phyloP scores from a whole-genome alignment of 2,797 vertebrate genomes.

The Masticophis lateralis region DNA sequence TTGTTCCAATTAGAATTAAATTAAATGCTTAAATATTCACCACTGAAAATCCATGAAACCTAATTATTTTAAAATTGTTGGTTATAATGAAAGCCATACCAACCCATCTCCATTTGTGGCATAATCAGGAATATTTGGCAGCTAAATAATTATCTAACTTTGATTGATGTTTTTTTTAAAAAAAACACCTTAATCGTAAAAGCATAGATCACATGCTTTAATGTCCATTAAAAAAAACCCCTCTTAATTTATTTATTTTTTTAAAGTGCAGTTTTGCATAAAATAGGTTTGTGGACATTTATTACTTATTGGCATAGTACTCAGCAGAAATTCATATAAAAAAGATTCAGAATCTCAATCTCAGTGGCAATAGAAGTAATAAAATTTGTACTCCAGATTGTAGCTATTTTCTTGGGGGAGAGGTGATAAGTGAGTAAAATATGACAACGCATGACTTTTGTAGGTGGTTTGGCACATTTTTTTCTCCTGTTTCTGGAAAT shows the following conservation, averaged over 20 bases:
- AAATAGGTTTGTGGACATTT: neutral
- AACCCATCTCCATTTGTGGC: neutral
- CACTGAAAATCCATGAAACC: neutral
- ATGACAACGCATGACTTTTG: neutral
- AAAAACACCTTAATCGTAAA: neutral
- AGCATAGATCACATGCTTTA: too few species aligned
- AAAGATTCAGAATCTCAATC: neutral
- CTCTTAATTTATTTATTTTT: neutral
- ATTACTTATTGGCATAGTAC: neutral
- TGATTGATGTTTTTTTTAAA: neutral
- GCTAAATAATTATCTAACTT: neutral
- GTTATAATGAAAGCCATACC: neutral
- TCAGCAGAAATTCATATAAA: neutral
- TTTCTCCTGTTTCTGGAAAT: neutral
- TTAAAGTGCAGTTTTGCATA: neutral
- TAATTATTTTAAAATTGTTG: neutral
- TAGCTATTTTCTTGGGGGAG: neutral
- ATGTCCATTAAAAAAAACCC: neutral
- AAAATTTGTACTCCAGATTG: neutral
- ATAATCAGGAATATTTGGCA: neutral
- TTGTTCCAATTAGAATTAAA: neutral
- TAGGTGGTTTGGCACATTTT: neutral
- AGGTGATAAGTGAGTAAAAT: neutral
- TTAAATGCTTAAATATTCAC: neutral
- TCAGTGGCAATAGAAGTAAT: neutral